phyloP scores from a whole-genome alignment of 2,888 invertebrate genomes.

The Pocota personata region DNA sequence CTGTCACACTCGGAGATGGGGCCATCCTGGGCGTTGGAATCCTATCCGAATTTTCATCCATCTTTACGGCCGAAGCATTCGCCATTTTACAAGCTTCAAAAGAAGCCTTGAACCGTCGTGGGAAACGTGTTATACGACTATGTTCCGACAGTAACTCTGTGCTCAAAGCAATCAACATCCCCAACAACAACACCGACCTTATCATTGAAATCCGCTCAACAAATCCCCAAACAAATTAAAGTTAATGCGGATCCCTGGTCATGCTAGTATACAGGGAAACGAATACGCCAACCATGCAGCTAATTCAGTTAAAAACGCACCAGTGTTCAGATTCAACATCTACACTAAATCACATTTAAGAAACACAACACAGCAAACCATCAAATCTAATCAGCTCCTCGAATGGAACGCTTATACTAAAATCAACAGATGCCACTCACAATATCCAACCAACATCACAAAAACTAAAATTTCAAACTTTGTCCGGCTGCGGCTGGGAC shows the following conservation, averaged over 20 bases:
- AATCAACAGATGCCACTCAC: too few species aligned
- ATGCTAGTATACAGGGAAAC: too few species aligned
- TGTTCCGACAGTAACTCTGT: conserved; percentile 50
- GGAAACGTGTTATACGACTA: conserved; percentile 51
- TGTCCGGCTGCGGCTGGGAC: conserved; percentile 5
- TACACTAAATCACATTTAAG: not conserved
- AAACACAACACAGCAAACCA: not conserved
- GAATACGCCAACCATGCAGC: too few species aligned
- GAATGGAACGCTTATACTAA: not conserved
- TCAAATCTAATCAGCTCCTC: not conserved
- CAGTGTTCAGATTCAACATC: not conserved
- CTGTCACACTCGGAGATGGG: conserved; percentile 31
- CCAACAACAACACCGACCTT: conserved; percentile 21
- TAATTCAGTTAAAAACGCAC: too few species aligned
- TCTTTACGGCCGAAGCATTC: too few species aligned
- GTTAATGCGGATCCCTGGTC: conserved; percentile 48
- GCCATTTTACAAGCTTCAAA: too few species aligned
- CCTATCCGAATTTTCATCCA: conserved; percentile 32
- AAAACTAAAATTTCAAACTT: not conserved
- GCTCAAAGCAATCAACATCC: conserved; percentile 31
- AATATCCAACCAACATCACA: not conserved
- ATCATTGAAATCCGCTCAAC: too few species aligned
- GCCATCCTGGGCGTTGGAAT: too few species aligned
- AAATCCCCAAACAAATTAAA: conserved; percentile 21
- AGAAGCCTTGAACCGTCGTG: not conserved